Base-by-base conservation (phyloP, 2,113 vertebrate genomes). In the Anseranas semipalmata region DNA sequence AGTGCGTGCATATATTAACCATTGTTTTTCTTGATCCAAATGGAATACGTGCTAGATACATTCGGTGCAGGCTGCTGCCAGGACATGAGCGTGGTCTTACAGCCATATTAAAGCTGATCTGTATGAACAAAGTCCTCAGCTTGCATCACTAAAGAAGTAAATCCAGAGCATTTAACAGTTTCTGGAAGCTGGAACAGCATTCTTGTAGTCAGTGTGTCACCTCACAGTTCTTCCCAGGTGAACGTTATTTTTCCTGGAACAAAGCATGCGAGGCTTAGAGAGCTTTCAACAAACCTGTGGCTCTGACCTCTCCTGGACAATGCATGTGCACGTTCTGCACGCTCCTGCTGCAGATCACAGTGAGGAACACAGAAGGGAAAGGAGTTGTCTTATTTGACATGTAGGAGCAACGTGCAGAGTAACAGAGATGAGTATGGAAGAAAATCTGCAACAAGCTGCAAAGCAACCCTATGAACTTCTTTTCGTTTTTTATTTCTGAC, bases 161-260 rank as follows among this genome's bases (percentile, higher is more conserved):
- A 56, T 91, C 90, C 77, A 81, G 81, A 86, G 22, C 53, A 16
- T 68, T 95, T 93, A 96, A 83, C 79, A 53, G 84, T 89, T 66
- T 84, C 62, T 97, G 92, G 97, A 97, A 97, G 68, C 0, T 0
- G 78, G 79, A 94, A 75, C 35, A 86, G 68, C 79, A 91, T 96
- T 91, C 70, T 89, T 86, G 87, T 63, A 94, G 93, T 91, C 4
- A 0, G 20, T 85, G 84, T 93, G 96, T 97, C 88, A 75, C 83
- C 93, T 91, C 59, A 7, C 46, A 90, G 87, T 83, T 93, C 92
- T 86, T 90, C 87, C 77, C 65, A 95, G 80, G 89, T 75, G 55
- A 93, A 91, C 13, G 0, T 82, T 93, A 39, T 92, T 90, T 94
- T 96, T 96, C 88, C 83, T 77, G 63, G 90, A 95, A 94, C 78